Evolutionary conservation across 2,113 vertebrate species (phyloP), one percentile per base, ranked within the genome.

Genomic region (Manacus vitellinus): DNA sequence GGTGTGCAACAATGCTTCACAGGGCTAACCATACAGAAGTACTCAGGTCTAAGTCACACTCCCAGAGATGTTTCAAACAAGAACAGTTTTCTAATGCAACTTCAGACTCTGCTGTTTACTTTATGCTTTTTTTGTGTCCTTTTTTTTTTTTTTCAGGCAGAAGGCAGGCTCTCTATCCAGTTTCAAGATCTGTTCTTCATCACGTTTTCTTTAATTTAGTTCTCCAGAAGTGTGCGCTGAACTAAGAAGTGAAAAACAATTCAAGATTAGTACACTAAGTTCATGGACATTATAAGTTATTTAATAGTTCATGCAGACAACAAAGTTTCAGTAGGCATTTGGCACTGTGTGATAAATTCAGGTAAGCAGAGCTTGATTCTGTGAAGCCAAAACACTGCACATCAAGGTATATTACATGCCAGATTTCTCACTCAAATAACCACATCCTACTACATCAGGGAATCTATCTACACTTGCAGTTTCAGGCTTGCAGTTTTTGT

Each of bases 201-300:
- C 51, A 30, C 7, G 43, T 49, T 74, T 88, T 68, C 68, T 68
- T 80, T 33, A n/a, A 33, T 55, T 86, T 84, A 97, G 61, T 97
- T 97, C 85, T 97, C 95, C 82, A 97, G 81, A 85, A 97, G 97
- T 1, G 95, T 97, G 58, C 89, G 94, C n/a, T 97, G 97, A 92
- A 97, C 97, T 97, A 37, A 63, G 91, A 91, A 49, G 75, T 4
- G 41, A 93, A 73, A 75, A 89, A 39, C 20, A 89, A 43, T 41
- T 73, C 41, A 71, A 70, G 67, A 43, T 94, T 41, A 96, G 58
- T 14, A 67, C 33, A 41, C 5, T 44, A 56, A 58, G 19, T 41
- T 37, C 4, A 24, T 8, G 39, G 39, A 20, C 37, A 28, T 18
- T 39, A 1, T 16, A 70, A 55, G 16, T 37, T 49, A 59, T 2